These are phyloP conservation scores for Aphis gossypii DNA, from an alignment of 1,140 invertebrate genomes.

Conservation along the genomic window DNA sequence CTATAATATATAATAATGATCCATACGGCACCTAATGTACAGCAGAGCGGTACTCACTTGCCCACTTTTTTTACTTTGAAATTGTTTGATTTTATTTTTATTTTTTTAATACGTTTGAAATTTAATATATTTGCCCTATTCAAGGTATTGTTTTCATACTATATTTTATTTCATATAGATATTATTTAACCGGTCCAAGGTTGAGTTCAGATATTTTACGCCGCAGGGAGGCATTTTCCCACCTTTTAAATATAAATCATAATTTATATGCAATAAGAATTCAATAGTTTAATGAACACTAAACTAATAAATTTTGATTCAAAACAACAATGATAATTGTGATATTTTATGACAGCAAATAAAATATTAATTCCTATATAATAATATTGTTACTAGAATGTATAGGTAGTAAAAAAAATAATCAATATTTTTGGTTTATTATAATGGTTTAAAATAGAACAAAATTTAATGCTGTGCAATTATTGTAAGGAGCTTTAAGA, in stretches of 20 bases:
- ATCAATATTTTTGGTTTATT: no score
- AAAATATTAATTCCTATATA: no score
- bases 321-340: not conserved
- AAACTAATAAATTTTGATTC: not conserved
- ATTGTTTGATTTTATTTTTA: not conserved
- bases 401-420: no score
- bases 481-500: no score
- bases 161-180: not conserved
- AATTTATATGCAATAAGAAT: not conserved
- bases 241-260: not conserved
- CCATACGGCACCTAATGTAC: no score
- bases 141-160: not conserved
- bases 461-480: no score
- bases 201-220: not conserved
- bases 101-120: not conserved
- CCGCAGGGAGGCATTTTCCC: not conserved
- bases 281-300: not conserved
- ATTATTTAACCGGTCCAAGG: not conserved
- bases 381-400: no score
- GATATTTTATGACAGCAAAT: no score
- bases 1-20: no score
- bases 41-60: no score
- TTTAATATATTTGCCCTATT: not conserved
- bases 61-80: not conserved
- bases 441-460: no score